Evolutionary conservation across 2,113 vertebrate genomes (phyloP).

Genomic region (Drymodes brunneopygia): DNA sequence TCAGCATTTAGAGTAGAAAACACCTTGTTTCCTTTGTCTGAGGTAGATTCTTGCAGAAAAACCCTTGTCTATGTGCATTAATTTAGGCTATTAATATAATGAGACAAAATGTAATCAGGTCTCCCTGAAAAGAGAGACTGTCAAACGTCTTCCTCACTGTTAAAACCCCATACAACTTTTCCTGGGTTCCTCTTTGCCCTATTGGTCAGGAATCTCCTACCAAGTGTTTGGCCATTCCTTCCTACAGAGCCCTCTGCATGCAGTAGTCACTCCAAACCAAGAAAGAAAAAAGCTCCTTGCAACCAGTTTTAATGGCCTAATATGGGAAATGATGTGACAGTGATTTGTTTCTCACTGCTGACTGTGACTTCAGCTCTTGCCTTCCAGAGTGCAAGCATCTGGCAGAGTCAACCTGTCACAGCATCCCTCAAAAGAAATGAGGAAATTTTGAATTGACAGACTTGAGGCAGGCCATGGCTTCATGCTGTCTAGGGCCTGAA

Average conservation of each 20-base stretch:
- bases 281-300: background rate
- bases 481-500: background rate
- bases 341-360: background rate
- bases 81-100: background rate
- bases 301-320: background rate
- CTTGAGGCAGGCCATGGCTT: background rate
- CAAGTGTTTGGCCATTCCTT: background rate
- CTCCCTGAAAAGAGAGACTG: background rate
- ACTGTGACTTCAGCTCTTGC: background rate
- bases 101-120: background rate
- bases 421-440: background rate
- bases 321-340: background rate
- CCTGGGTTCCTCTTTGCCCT: background rate
- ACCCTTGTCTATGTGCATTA: background rate
- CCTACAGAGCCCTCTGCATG: background rate
- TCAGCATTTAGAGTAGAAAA: background rate
- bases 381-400: background rate
- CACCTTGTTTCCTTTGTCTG: background rate
- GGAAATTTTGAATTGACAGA: background rate
- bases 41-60: background rate
- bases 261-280: background rate
- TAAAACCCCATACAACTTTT: background rate
- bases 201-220: background rate
- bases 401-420: background rate
- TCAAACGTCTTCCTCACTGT: background rate